Evolutionary conservation across 2,797 vertebrate species (phyloP), one percentile per base, ranked within the genome.

Genomic region (Hybognathus amarus): DNA sequence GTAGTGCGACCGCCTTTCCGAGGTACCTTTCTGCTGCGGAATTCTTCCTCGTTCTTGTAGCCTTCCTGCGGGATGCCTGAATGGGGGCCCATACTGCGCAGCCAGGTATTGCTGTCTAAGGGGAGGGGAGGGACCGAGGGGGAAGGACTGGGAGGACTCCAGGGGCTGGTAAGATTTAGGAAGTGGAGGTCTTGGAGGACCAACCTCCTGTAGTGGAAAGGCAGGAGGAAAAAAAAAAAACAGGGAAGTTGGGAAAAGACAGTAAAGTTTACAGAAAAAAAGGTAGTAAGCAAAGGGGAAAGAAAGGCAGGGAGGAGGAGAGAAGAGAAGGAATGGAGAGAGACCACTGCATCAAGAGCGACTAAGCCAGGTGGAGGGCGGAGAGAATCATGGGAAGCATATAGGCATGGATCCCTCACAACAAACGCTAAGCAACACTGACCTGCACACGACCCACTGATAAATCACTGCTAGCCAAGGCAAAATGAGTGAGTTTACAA

Each of bases 111-210:
- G 92, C 93, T 94, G 91, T 94, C 92, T 87, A 90, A 91, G 86
- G 94, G 92, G 92, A 96, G 88, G 93, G 96, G 94, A 88, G 95
- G 88, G 90, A 95, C 92, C 20, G 93, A 94, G 80, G 96, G 96
- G 96, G 83, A 96, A 92, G 74, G 93, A 92, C 82, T 93, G 92
- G 94, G 96, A 96, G 89, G 95, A 91, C 77, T 97, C 97, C 95
- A 98, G 91, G 90, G 96, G 97, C n/a, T 95, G 94, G 93, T 98
- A 98, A 89, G 97, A 97, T 94, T 97, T 97, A 89, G 98, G 97
- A 86, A 98, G 97, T 88, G 97, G 97, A 89, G 97, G 97, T 90
- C 97, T 95, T 75, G 97, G 97, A 52, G 97, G 97, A 87, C 96
- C 96, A n/a, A 93, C 94, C 88, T 98, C 97, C 97, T 98, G 94